Conservation (phyloP, 2,797 vertebrate genomes). For the Bovichtus diacanthus region DNA sequence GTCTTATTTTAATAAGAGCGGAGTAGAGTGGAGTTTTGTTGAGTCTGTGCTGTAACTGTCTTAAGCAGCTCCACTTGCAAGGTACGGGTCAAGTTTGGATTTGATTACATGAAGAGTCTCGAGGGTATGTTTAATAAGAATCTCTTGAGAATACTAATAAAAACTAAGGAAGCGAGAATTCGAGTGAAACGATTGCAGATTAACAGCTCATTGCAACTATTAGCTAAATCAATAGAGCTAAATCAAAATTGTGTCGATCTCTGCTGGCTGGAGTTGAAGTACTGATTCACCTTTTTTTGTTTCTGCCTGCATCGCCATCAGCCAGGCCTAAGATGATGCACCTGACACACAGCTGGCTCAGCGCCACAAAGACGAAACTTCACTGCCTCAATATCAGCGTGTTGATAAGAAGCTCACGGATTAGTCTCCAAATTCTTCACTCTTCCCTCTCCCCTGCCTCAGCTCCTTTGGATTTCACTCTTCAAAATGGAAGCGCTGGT, state of each 20-base stretch:
- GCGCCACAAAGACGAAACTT: not conserved
- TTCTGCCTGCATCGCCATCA: not conserved
- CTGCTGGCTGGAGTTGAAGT: constrained; percentile 3
- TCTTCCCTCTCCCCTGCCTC: not conserved
- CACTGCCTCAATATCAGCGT: not conserved
- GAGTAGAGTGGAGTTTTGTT: not conserved
- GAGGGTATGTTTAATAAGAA: not conserved
- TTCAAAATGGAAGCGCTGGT: not conserved
- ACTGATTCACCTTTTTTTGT: not conserved
- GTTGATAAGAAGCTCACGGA: constrained; percentile 3
- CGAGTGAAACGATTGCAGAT: constrained; percentile 11
- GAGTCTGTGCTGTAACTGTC: constrained; percentile 10
- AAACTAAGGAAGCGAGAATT: constrained; percentile 7
- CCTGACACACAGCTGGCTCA: not conserved
- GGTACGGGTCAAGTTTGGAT: constrained; percentile 5
- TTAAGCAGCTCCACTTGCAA: constrained; percentile 12
- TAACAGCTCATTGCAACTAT: constrained; percentile 7
- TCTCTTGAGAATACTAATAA: not conserved
- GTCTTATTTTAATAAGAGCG: constrained; percentile 27
- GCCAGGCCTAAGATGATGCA: not conserved
- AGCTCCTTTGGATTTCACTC: not conserved
- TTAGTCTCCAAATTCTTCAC: not conserved
- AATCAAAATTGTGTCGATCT: too few species aligned
- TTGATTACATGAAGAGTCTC: not conserved
- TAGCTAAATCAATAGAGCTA: too few species aligned